Base-by-base conservation (phyloP, 2,888 invertebrate genomes). In the Eupithecia abbreviata region DNA sequence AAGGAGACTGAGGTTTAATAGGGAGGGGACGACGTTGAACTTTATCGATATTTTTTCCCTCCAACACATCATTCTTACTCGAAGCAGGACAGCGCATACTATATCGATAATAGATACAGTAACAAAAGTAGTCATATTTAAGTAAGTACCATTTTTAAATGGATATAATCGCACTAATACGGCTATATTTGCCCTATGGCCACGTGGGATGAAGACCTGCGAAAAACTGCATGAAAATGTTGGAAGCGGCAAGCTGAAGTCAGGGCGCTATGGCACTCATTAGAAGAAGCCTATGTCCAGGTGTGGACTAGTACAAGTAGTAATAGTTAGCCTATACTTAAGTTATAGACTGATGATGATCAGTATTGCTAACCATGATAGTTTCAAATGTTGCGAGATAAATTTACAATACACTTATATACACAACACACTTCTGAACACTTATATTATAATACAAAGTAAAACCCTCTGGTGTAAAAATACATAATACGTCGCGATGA, bases 1-100 rank as follows among this genome's bases (percentile, higher is more conserved):
- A 89, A 89, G 83, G 82, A 86, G 82, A 77, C 82, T 74, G 82
- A 86, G 87, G 88, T 90, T 87, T 80, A 73, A 47, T 85, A 90
- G 86, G 76, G 88, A 86, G 80, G 88, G 45, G 65, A 81, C 62
- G 72, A 9, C 18, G 7, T 70, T 69, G 47, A 43, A 73, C 47
- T 73, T 76, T 80, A 65, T 77, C 67, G 42, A 73, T 77, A 62
- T 70, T 62, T 18, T 58, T 58, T 30, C 30, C 10, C 18, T 18
- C 3, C 9, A 7, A 10, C 58, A 58, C 58, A 18, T 58, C 62
- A 30, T 9, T 18, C 10, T 30, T 7, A 30, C 10, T 30, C 30
- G 18, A 62, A 62, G 0, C n/a, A 51, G 58, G 10, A 58, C 4
- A 18, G 30, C 10, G 10, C 10, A 12, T 30, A 30, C 4, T 18